Evolutionary conservation across 1,140 invertebrate genomes (phyloP).

Genomic region (Cataglyphis hispanica): DNA sequence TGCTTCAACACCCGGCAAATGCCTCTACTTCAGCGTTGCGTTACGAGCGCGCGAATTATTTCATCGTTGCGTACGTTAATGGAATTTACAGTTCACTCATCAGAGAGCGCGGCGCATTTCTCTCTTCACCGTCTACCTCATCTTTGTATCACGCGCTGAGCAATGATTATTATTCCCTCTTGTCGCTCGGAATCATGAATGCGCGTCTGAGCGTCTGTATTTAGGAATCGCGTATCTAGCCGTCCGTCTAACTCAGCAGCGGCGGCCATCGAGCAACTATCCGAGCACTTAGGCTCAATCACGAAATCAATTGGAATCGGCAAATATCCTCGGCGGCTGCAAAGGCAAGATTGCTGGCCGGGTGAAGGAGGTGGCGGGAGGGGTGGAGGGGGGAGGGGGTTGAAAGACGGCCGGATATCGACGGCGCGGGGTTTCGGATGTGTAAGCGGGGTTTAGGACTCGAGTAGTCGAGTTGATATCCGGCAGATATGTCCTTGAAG

Average conservation of each 20-base stretch:
- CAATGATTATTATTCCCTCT: conserved; percentile 6
- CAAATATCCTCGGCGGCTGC: conserved; percentile 72
- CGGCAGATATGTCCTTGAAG: conserved; percentile 76
- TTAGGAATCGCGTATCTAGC: conserved; percentile 39
- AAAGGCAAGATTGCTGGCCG: conserved; percentile 52
- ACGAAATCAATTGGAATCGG: conserved; percentile 78
- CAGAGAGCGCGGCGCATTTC: not conserved
- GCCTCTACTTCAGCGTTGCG: conserved; percentile 9
- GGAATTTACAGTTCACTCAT: conserved; percentile 27
- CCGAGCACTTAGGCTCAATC: conserved; percentile 75
- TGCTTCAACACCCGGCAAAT: not conserved
- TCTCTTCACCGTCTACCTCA: conserved; percentile 12
- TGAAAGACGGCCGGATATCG: conserved; percentile 13
- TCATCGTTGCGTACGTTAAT: conserved; percentile 25
- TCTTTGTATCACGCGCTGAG: not conserved
- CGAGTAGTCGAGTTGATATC: conserved; percentile 75
- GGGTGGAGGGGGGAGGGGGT: not conserved
- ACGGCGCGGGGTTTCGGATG: conserved; percentile 35
- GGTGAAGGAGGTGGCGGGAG: too few relatives aligned
- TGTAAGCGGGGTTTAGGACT: conserved; percentile 71
- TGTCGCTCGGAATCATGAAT: conserved; percentile 17
- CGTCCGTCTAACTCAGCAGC: conserved; percentile 47
- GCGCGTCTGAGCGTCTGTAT: conserved; percentile 19
- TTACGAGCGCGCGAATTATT: conserved; percentile 13
- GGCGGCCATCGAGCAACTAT: conserved; percentile 47